These are phyloP conservation scores for Geococcyx californianus DNA, from an alignment of 2,113 vertebrate species.

Conservation along the genomic window DNA sequence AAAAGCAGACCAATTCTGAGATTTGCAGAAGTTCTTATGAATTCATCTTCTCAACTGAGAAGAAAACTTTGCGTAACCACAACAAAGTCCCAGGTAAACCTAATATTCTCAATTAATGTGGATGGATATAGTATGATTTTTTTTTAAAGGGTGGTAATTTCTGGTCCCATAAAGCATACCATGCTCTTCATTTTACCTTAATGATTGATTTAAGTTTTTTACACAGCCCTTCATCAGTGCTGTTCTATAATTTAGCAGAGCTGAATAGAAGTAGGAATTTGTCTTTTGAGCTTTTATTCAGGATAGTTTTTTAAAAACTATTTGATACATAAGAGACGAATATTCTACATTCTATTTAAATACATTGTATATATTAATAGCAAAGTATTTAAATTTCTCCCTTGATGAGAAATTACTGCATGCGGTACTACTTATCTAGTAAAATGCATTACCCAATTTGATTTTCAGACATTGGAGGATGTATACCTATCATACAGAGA, in stretches of 20 bases:
- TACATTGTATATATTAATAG: not conserved
- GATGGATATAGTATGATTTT: not conserved
- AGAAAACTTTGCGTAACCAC: not conserved
- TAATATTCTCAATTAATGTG: not conserved
- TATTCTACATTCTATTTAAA: not conserved
- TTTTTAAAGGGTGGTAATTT: not conserved
- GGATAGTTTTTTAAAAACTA: not conserved
- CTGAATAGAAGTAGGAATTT: not conserved
- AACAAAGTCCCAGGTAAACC: not conserved
- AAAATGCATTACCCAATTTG: not conserved
- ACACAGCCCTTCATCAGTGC: not conserved
- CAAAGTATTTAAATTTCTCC: too few species aligned
- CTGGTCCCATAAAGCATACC: accelerated
- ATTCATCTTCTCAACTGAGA: not conserved
- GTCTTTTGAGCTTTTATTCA: not conserved
- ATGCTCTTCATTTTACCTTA: not conserved
- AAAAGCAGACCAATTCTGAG: not conserved
- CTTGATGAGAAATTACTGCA: not conserved
- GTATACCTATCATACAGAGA: not conserved
- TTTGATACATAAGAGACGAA: not conserved
- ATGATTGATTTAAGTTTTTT: not conserved
- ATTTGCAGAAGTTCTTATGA: not conserved
- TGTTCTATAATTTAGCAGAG: not conserved
- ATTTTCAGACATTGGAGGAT: not conserved
- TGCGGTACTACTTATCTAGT: not conserved